phyloP scores from a whole-genome alignment of 2,888 invertebrate genomes.

The Yponomeuta sedellus region DNA sequence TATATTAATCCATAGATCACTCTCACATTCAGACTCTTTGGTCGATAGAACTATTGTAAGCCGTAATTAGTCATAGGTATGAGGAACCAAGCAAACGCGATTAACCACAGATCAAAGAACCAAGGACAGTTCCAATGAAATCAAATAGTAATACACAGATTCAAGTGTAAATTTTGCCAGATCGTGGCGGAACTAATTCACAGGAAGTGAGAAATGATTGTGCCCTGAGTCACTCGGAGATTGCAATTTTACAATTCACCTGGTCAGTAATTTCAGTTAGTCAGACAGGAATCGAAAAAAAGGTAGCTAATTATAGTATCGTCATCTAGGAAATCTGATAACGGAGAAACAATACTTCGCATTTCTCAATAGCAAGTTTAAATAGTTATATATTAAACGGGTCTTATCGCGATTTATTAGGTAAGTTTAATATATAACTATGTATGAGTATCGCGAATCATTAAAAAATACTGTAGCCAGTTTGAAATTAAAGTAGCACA shows the following conservation, averaged over 20 bases:
- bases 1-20: background rate
- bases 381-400: too few species aligned
- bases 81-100: background rate
- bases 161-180: constrained; percentile 7
- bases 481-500: constrained; percentile 29
- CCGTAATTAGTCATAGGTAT: background rate
- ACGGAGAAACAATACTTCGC: background rate
- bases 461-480: too few species aligned
- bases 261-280: constrained; percentile 35
- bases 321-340: constrained; percentile 14
- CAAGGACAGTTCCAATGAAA: constrained; percentile 7
- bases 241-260: constrained; percentile 40
- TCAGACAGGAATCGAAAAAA: constrained; percentile 25
- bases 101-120: background rate
- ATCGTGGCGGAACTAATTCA: constrained; percentile 61
- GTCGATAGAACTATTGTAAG: background rate
- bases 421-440: too few species aligned
- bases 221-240: constrained; percentile 50
- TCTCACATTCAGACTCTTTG: too few species aligned
- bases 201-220: constrained; percentile 64
- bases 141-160: constrained; percentile 5
- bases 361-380: constrained; percentile 22
- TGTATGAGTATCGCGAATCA: too few species aligned
- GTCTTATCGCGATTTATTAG: too few species aligned
- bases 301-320: background rate